Evolutionary conservation across 2,797 vertebrate species (phyloP), one percentile per base, ranked within the genome.

Genomic region (Molossus molossus): DNA sequence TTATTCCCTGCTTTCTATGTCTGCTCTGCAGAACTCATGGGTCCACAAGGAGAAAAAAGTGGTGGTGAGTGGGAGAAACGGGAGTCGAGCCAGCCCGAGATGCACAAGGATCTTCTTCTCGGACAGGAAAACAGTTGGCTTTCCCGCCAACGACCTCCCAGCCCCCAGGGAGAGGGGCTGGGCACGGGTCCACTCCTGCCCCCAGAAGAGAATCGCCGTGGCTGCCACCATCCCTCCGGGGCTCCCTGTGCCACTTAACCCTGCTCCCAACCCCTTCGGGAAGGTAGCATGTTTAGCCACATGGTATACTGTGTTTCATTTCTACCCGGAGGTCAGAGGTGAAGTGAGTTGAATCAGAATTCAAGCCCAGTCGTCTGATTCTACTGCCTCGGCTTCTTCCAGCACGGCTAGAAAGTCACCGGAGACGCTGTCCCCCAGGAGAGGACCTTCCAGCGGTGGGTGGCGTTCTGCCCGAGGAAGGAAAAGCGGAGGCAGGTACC

Each of bases 1-100:
- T 80, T 7, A 0, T 57, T 75, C n/a, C 65, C 75, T 90, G 48
- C 94, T 96, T 95, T 97, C 97, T 82, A 0, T 84, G 92, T 93
- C 86, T n/a, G 77, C 87, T 87, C 82, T 94, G 94, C 94, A 95
- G 96, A 94, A 62, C 82, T 77, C 91, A 58, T 57, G 92, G 29
- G 77, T 57, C 50, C 80, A 17, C 86, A 86, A 55, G 90, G 37
- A n/a, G 53, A 10, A 75, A 69, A 25, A 53, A 9, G 62, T 21
- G 14, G 27, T 20, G 17, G 29, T 40, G 91, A 80, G 72, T 29
- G 67, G 86, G 65, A 75, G 65, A 17, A 27, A 60, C 33, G 7
- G 37, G 69, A 10, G 29, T 6, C 9, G 50, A 79, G 58, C 1
- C 4, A 91, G 69, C 20, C 14, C 2, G 5, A 88, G 60, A 55